Evolutionary conservation across 2,888 invertebrate species (phyloP).

Genomic region (Stratiomys singularior): DNA sequence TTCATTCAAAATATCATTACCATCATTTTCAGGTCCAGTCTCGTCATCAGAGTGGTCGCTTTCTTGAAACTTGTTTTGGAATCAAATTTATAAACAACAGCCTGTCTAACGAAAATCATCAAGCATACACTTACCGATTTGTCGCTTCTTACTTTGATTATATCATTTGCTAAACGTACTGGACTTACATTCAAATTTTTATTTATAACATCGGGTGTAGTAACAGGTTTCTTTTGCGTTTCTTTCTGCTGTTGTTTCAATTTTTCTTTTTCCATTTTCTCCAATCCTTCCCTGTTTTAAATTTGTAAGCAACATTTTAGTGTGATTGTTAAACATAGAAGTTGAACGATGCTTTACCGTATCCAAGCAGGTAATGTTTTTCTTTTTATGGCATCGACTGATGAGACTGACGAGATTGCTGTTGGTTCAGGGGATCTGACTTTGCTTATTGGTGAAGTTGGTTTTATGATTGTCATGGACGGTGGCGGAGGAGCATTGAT

Average conservation of each 20-base stretch:
- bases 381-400: constrained; percentile 83
- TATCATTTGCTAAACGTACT: constrained; percentile 44
- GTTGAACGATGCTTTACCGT: constrained; percentile 70
- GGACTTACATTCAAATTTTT: constrained; percentile 45
- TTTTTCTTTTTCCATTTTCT: constrained; percentile 97
- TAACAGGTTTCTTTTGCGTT: constrained; percentile 70
- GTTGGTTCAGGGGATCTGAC: constrained; percentile 5
- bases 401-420: constrained; percentile 31
- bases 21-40: constrained; percentile 46
- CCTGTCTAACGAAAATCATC: constrained; percentile 1
- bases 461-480: constrained; percentile 19
- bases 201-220: neutral
- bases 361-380: constrained; percentile 98
- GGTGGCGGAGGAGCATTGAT: constrained; percentile 14
- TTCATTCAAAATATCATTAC: constrained; percentile 51
- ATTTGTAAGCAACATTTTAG: neutral
- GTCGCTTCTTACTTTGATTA: constrained; percentile 43
- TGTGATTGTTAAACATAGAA: neutral
- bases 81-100: constrained; percentile 16
- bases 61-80: constrained; percentile 59
- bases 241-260: constrained; percentile 82
- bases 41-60: constrained; percentile 61
- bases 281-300: constrained; percentile 77
- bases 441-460: constrained; percentile 22
- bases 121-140: constrained; percentile 30